Evolutionary conservation across 2,888 invertebrate genomes (phyloP).

Genomic region (Polietes domitor): DNA sequence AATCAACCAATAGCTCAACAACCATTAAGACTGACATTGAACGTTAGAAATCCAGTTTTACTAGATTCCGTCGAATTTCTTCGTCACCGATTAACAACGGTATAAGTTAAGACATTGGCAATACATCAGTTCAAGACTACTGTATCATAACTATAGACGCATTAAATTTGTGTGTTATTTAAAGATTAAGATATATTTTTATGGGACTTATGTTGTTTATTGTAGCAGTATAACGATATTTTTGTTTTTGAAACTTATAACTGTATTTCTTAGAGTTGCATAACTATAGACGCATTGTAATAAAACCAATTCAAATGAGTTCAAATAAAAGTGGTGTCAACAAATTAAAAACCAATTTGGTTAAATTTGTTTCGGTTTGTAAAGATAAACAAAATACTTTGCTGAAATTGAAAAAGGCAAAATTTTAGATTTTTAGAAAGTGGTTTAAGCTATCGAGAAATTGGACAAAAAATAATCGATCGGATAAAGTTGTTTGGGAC

Average conservation of each 20-base stretch:
- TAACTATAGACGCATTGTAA: background rate
- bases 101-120: too few species aligned
- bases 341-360: background rate
- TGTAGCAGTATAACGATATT: background rate
- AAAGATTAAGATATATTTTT: background rate
- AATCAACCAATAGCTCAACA: too few species aligned
- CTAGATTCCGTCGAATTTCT: too few species aligned
- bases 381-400: background rate
- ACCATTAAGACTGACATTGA: too few species aligned
- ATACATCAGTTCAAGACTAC: too few species aligned
- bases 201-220: background rate
- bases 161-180: background rate
- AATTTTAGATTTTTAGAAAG: background rate
- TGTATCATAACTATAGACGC: background rate
- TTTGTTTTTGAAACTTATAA: background rate
- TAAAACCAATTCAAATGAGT: too few species aligned
- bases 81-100: too few species aligned
- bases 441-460: background rate
- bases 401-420: background rate
- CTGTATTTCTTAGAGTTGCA: background rate
- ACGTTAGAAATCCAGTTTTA: too few species aligned
- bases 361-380: background rate
- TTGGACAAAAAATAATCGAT: background rate
- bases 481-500: background rate
- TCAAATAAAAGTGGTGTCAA: background rate